Evolutionary conservation across 2,113 vertebrate genomes (phyloP), one percentile per base, ranked within the genome.

Genomic region (Corydoras sp.): DNA sequence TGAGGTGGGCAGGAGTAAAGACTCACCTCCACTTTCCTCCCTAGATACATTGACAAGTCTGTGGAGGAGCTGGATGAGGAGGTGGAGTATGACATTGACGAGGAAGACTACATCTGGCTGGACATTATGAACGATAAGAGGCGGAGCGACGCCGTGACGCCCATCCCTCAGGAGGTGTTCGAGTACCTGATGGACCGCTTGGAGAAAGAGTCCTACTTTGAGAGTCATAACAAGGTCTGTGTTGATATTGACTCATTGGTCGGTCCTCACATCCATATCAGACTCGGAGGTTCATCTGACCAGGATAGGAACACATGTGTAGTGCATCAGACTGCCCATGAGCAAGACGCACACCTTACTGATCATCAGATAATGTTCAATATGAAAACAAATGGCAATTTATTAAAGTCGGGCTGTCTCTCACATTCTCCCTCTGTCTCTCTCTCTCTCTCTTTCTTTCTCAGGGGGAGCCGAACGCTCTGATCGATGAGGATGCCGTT

Each of bases 101-200:
- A 99, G 81, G 96, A 99, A 77, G 97, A 99, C 83, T 99, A 96
- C 81, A 98, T 98, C 84, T 99, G 97, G 97, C 89, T 99, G 62
- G 96, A 97, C 82, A 97, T 99, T 83, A 99, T 99, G 97, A 99
- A 99, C 0, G 95, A 99, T 85, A 91, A 94, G 53, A 89, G 97
- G 71, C 94, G 94, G 83, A 91, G 90, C 0, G 96, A 98, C 35
- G 93, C 95, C 0, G 95, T 98, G 75, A 93, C 93, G 4, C 91
- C 91, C 43, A 97, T 99, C 74, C 95, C 96, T 2, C 97, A 99
- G 85, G 96, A 99, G 83, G 92, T 97, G 73, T 99, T 99, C 61
- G 97, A 99, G 82, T 98, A 97, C 76, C 87, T 99, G 79, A 99
- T 99, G 97, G 97, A 99, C 83, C 88, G 97, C 1, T 85, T 99